Percentiles rank a stretch among this genome's conserved stretches.
These are phyloP conservation scores for Antrozous pallidus DNA, from an alignment of 2,797 vertebrate species.

Conservation along the genomic window DNA sequence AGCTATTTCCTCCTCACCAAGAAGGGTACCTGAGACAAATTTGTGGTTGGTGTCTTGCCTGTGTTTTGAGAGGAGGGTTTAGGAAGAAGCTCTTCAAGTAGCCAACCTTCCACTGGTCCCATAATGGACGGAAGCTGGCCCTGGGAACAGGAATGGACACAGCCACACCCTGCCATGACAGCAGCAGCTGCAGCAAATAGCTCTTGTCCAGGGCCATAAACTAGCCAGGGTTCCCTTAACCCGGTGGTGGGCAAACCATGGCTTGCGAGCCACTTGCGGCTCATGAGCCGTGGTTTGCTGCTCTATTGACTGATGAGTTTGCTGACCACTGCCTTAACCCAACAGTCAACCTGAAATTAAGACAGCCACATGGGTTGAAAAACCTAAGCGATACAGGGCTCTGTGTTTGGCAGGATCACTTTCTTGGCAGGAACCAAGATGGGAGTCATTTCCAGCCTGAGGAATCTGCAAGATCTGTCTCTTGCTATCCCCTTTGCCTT, in stretches of 20 bases:
- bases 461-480: not conserved
- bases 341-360: not conserved
- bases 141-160: not conserved
- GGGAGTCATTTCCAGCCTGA: not conserved
- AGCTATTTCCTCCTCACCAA: not conserved
- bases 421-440: conserved; percentile 25
- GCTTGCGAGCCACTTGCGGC: no score
- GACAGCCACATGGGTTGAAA: not conserved
- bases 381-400: not conserved
- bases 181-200: not conserved
- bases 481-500: not conserved
- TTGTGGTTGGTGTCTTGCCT: not conserved
- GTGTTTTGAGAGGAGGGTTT: not conserved
- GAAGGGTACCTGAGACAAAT: conserved; percentile 5
- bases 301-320: no score
- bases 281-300: no score
- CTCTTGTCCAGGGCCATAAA: not conserved
- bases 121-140: not conserved
- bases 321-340: not conserved
- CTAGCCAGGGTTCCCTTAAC: not conserved
- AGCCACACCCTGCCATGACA: not conserved
- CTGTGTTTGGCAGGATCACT: not conserved
- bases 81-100: not conserved
- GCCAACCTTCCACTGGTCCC: not conserved
- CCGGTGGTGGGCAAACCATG: no score